Conservation (phyloP, 2,113 vertebrate genomes). For the Reinhardtius hippoglossoides region DNA sequence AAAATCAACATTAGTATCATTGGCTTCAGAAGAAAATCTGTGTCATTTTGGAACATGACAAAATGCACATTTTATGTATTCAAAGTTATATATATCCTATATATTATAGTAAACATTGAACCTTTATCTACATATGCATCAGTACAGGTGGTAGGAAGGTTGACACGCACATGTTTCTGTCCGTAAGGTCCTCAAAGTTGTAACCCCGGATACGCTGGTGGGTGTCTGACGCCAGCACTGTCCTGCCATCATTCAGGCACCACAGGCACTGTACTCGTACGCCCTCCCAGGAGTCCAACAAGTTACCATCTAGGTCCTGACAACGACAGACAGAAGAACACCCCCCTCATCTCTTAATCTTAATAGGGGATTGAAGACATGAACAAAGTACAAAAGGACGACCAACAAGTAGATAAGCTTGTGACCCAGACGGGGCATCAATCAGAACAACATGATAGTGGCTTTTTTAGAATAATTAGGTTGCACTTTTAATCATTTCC, state of each 20-base stretch:
- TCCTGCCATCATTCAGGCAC: conserved; percentile 96
- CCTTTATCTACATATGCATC: not conserved
- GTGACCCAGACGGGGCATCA: rapidly evolving
- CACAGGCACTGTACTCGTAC: conserved; percentile 98
- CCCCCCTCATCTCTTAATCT: not conserved
- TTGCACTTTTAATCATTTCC: too few species aligned
- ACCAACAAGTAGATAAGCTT: not conserved
- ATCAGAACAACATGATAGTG: not conserved
- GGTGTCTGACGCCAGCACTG: conserved; percentile 96
- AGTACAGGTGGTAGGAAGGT: not conserved
- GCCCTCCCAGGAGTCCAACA: conserved; percentile 98
- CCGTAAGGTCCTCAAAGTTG: conserved; percentile 99
- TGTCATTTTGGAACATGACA: not conserved
- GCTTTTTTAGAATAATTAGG: too few species aligned
- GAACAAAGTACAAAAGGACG: not conserved
- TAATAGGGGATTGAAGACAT: conserved; percentile 22
- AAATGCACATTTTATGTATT: not conserved
- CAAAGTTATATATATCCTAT: not conserved
- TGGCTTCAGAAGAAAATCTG: not conserved
- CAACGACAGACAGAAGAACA: conserved; percentile 42
- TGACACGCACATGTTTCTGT: conserved; percentile 94
- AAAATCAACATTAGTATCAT: too few species aligned
- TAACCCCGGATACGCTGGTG: conserved; percentile 98
- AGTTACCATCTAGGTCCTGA: conserved; percentile 97
- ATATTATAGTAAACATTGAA: not conserved